These are phyloP conservation scores for Colinus virginianus DNA, from an alignment of 2,113 vertebrate genomes.

Conservation along the genomic window DNA sequence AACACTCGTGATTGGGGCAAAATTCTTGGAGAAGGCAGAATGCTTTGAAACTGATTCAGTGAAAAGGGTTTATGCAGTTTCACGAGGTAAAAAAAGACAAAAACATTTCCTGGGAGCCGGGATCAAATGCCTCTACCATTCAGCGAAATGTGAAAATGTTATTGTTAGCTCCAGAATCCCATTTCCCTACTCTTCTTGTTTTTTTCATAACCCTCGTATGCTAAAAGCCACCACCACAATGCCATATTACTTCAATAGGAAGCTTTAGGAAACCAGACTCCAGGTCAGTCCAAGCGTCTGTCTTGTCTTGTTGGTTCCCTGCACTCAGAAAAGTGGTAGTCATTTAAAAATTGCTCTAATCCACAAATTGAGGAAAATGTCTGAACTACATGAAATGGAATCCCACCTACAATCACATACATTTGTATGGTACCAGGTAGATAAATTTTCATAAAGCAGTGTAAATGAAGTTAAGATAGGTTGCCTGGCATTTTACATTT, in stretches of 20 bases:
- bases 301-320: neutral
- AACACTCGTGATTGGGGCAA: neutral
- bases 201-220: neutral
- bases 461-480: neutral
- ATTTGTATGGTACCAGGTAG: neutral
- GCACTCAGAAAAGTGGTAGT: neutral
- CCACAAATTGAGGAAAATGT: neutral
- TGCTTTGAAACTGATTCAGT: neutral
- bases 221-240: neutral
- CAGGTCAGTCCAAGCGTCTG: neutral
- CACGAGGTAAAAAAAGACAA: neutral
- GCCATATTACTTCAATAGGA: neutral
- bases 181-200: neutral
- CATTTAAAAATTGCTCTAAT: neutral
- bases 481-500: neutral
- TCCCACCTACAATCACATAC: fast-evolving
- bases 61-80: neutral
- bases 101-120: neutral
- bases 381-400: neutral
- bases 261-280: neutral
- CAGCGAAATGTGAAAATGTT: neutral
- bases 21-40: neutral
- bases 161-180: fast-evolving
- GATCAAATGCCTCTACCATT: neutral
- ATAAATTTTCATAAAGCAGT: neutral